Evolutionary conservation across 2,797 vertebrate species (phyloP).

Genomic region (Siniperca scherzeri): DNA sequence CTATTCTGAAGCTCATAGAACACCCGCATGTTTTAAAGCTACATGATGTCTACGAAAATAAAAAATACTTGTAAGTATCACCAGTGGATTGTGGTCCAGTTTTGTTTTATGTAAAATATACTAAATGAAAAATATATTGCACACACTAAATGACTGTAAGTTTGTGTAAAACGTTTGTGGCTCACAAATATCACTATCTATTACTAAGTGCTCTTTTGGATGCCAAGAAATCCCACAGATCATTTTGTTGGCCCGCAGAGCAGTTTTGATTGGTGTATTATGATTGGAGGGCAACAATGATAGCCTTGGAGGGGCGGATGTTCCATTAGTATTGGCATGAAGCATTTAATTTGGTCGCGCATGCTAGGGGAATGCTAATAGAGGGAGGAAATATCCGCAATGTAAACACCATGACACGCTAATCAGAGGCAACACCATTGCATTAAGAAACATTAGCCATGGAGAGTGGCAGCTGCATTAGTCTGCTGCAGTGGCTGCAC

Average conservation of each 20-base stretch:
- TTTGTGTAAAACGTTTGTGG: not conserved
- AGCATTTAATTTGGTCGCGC: conserved; percentile 72
- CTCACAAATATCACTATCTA: conserved; percentile 10
- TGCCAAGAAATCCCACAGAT: conserved; percentile 30
- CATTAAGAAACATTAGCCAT: conserved; percentile 73
- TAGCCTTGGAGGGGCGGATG: conserved; percentile 55
- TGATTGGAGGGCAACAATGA: conserved; percentile 54
- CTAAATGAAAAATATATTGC: not conserved
- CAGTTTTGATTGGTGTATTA: conserved; percentile 51
- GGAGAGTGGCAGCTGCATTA: conserved; percentile 64
- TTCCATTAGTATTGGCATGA: conserved; percentile 72
- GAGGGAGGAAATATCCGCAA: conserved; percentile 66
- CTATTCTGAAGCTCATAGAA: conserved; percentile 98
- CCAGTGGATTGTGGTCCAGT: conserved; percentile 28
- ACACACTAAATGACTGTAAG: not conserved
- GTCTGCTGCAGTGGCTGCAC: conserved; percentile 35
- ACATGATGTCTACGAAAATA: conserved; percentile 98
- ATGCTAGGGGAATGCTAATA: conserved; percentile 71
- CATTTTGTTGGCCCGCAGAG: conserved; percentile 20
- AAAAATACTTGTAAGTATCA: conserved; percentile 98
- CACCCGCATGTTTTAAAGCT: conserved; percentile 98
- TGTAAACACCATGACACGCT: conserved; percentile 77
- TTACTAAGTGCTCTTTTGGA: conserved; percentile 2
- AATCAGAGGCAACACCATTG: conserved; percentile 67
- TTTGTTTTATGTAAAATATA: not conserved